phyloP scores from a whole-genome alignment of 1,140 invertebrate genomes.

The Physella acuta region DNA sequence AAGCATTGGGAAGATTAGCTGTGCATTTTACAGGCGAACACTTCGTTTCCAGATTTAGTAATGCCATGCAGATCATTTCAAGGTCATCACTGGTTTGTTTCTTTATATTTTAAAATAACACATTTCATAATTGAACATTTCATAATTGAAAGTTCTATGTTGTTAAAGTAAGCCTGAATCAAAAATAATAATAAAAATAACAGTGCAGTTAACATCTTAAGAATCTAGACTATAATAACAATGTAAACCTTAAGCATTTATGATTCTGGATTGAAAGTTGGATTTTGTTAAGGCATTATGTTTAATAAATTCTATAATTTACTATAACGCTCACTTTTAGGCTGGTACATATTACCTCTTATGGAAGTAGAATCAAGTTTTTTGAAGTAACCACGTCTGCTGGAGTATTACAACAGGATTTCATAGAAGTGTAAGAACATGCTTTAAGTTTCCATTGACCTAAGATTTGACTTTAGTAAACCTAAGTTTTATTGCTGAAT shows the following conservation, averaged over 20 bases:
- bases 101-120: too few relatives aligned
- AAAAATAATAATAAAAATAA: too few relatives aligned
- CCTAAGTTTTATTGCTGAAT: background rate
- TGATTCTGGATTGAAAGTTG: too few relatives aligned
- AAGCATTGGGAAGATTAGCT: conserved; percentile 67
- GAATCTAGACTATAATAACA: too few relatives aligned
- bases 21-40: conserved; percentile 65
- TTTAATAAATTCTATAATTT: background rate
- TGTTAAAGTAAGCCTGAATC: too few relatives aligned
- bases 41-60: conserved; percentile 53
- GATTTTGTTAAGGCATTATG: background rate
- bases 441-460: too few relatives aligned
- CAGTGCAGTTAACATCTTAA: too few relatives aligned
- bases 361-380: conserved; percentile 58
- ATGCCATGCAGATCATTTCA: conserved; percentile 50
- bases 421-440: conserved; percentile 63
- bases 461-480: too few relatives aligned
- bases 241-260: too few relatives aligned
- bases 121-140: too few relatives aligned
- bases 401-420: conserved; percentile 60
- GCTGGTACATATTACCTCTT: conserved; percentile 57
- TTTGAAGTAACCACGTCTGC: conserved; percentile 60
- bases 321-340: conserved; percentile 38
- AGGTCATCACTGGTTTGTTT: too few relatives aligned
- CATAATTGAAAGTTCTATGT: too few relatives aligned